A percentile compares a stretch with the other conserved stretches of the same genome.
Evolutionary conservation across 1,140 invertebrate genomes (phyloP).

Genomic region (Sitobion miscanthi): DNA sequence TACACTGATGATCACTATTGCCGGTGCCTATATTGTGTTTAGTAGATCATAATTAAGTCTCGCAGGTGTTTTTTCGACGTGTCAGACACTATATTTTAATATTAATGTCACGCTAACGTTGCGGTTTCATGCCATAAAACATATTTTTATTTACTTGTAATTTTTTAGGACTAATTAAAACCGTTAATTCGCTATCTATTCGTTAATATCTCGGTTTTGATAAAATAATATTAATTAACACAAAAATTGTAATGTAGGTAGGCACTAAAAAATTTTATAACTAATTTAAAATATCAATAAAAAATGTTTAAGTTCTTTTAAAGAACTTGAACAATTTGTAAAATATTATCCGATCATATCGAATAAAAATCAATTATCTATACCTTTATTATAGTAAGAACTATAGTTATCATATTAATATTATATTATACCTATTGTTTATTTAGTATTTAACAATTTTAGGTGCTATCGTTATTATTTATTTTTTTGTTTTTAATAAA

Average conservation of each 20-base stretch:
- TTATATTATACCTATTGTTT: no score
- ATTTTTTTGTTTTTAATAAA: not conserved
- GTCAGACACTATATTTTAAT: not conserved
- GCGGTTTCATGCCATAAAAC: not conserved
- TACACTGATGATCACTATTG: not conserved
- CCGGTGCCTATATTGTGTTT: not conserved
- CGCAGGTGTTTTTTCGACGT: not conserved
- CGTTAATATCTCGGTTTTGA: not conserved
- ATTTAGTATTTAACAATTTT: no score
- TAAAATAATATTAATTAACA: not conserved
- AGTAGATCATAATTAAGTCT: not conserved
- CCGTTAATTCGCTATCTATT: not conserved
- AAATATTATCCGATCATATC: no score
- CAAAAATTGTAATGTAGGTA: not conserved
- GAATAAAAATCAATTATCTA: not conserved
- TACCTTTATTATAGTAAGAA: not conserved
- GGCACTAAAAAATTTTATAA: not conserved
- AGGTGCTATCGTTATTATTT: not conserved
- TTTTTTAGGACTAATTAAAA: no score
- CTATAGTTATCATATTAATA: no score
- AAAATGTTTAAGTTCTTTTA: not conserved
- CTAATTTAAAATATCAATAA: not conserved
- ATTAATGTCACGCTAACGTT: not conserved
- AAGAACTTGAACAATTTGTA: no score
- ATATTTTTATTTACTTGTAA: not conserved